Conservation (phyloP, 23 tunicate genomes). For the Phallusia fumigata region DNA sequence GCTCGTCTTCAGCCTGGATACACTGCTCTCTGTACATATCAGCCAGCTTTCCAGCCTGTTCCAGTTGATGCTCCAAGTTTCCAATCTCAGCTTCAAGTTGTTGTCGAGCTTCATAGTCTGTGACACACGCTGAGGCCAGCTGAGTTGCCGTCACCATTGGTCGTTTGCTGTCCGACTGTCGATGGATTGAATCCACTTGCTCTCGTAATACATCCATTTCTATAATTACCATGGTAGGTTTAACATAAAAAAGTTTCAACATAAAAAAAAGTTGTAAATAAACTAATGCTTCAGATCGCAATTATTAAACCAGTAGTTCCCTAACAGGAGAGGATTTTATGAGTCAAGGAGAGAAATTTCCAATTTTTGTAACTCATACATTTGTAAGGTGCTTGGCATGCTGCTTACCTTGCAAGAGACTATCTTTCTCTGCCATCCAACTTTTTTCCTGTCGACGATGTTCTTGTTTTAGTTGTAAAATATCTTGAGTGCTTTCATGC, state of each 20-base stretch:
- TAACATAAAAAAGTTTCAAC: too few relatives aligned
- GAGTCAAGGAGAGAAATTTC: too few relatives aligned
- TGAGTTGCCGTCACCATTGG: constrained; percentile 21
- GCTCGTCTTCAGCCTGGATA: constrained; percentile 88
- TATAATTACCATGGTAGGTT: too few relatives aligned
- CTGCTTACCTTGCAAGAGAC: constrained; percentile 64
- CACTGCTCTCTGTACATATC: constrained; percentile 98
- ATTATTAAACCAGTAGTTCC: too few relatives aligned
- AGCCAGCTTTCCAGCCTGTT: constrained; percentile 91
- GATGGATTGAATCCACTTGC: constrained; percentile 27
- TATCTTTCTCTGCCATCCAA: constrained; percentile 93
- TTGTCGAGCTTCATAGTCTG: constrained; percentile 68
- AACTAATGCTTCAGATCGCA: too few relatives aligned
- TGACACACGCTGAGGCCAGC: constrained; percentile 44
- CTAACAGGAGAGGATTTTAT: too few relatives aligned
- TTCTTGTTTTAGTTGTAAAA: constrained; percentile 53
- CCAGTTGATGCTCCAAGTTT: constrained; percentile 61
- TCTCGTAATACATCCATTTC: constrained; percentile 61
- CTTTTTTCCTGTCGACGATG: constrained; percentile 71
- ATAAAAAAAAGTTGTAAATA: too few relatives aligned
- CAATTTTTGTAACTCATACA: too few relatives aligned
- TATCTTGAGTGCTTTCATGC: constrained; percentile 84
- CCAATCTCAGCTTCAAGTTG: constrained; percentile 76
- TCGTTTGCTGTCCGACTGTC: constrained; percentile 16
- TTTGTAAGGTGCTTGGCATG: too few relatives aligned